Evolutionary conservation across 2,113 vertebrate species (phyloP).

Genomic region (Aplodontia rufa): DNA sequence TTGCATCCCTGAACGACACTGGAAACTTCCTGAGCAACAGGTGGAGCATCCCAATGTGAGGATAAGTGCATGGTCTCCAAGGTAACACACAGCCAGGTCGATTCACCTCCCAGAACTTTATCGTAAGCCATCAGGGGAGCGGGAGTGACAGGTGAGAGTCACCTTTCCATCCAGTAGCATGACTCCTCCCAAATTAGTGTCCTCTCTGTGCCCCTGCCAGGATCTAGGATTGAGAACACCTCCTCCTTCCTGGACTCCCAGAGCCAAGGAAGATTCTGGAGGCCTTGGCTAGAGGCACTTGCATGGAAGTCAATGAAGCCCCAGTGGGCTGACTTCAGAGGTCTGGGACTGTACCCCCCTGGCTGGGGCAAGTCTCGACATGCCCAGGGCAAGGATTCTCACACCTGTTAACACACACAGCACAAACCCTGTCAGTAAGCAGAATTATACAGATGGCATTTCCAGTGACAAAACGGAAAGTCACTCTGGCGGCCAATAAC

Average conservation of each 20-base stretch:
- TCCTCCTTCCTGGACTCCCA: background rate
- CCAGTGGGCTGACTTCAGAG: background rate
- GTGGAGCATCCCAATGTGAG: background rate
- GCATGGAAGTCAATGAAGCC: background rate
- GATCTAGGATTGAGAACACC: background rate
- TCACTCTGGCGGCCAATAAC: background rate
- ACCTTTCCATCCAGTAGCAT: background rate
- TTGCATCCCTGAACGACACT: background rate
- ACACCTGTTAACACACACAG: background rate
- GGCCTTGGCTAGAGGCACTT: background rate
- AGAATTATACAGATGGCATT: background rate
- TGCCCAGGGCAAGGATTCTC: background rate
- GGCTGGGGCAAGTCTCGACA: background rate
- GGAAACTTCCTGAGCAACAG: background rate
- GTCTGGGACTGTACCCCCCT: background rate
- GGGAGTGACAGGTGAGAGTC: background rate
- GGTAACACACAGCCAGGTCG: background rate
- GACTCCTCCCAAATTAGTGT: background rate
- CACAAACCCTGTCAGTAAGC: background rate
- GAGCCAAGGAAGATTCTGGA: background rate
- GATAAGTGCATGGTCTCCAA: constrained; percentile 56
- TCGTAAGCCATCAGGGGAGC: background rate
- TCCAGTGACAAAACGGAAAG: constrained; percentile 22
- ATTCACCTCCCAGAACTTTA: background rate
- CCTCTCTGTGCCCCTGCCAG: background rate